Evolutionary conservation across 2,888 invertebrate genomes (phyloP).

Genomic region (Mimas tiliae): DNA sequence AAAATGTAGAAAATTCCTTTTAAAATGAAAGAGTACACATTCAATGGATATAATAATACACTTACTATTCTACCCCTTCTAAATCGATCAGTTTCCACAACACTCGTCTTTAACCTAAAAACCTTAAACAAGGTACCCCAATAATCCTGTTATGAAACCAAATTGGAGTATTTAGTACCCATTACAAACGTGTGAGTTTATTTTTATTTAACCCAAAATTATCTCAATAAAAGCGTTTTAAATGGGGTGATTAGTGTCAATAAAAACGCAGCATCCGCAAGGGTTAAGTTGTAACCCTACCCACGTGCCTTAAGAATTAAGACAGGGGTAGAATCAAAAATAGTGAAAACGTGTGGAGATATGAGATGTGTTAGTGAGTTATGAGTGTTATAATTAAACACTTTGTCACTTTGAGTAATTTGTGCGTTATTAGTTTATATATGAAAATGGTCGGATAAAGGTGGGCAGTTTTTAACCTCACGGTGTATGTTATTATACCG

Average conservation of each 20-base stretch:
- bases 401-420: background rate
- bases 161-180: slow-evolving; percentile 17
- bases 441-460: no score
- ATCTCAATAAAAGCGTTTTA: slow-evolving; percentile 39
- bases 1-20: no score
- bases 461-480: no score
- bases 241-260: slow-evolving; percentile 24
- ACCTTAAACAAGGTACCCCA: background rate
- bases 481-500: no score
- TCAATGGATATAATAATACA: no score
- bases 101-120: background rate
- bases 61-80: background rate
- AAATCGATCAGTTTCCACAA: background rate
- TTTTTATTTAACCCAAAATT: slow-evolving; percentile 26
- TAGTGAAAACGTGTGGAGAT: slow-evolving; percentile 16
- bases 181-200: slow-evolving; percentile 5
- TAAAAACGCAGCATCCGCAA: slow-evolving; percentile 64
- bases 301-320: slow-evolving; percentile 67
- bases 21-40: no score
- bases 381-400: background rate
- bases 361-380: background rate
- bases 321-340: slow-evolving; percentile 63
- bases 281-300: slow-evolving; percentile 72
- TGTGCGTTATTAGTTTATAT: background rate
- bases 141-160: background rate